Percentiles rank a stretch among this genome's conserved stretches.
phyloP scores from a whole-genome alignment of 2,113 vertebrate species.

The Serilophus lunatus region DNA sequence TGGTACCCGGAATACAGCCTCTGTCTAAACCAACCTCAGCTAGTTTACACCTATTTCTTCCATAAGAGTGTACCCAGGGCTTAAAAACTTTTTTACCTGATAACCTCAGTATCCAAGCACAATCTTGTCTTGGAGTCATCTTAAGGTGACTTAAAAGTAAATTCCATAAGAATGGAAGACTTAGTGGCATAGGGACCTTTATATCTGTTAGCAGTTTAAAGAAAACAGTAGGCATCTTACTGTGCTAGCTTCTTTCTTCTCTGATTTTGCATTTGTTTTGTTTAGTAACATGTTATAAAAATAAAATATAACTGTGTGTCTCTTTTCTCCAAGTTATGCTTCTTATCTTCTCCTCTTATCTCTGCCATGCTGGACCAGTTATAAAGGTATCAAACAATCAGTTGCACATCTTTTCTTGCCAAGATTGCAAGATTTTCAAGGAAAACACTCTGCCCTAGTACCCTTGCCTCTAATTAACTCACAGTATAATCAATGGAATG shows the following conservation, averaged over 20 bases:
- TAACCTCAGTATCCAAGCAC: not conserved
- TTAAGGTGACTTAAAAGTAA: too few species aligned
- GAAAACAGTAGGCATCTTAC: not conserved
- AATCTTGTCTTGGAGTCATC: fast-evolving
- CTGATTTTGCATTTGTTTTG: not conserved
- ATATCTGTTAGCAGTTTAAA: not conserved
- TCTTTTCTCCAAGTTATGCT: not conserved
- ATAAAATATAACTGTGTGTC: not conserved
- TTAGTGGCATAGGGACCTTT: not conserved
- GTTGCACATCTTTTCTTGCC: not conserved
- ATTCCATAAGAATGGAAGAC: not conserved
- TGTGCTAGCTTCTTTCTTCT: not conserved
- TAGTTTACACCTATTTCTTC: not conserved
- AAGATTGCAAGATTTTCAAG: not conserved
- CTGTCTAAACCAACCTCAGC: not conserved
- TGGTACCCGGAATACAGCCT: not conserved
- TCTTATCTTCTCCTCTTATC: not conserved
- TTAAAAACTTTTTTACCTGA: not conserved
- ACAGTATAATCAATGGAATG: not conserved
- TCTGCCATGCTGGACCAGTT: not conserved
- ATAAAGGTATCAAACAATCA: not conserved
- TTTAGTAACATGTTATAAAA: not conserved
- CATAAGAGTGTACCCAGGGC: not conserved
- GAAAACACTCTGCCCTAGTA: not conserved
- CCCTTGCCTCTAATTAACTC: not conserved